Evolutionary conservation across 2,888 invertebrate genomes (phyloP), one percentile per base, ranked within the genome.

Genomic region (Drosophila differens): DNA sequence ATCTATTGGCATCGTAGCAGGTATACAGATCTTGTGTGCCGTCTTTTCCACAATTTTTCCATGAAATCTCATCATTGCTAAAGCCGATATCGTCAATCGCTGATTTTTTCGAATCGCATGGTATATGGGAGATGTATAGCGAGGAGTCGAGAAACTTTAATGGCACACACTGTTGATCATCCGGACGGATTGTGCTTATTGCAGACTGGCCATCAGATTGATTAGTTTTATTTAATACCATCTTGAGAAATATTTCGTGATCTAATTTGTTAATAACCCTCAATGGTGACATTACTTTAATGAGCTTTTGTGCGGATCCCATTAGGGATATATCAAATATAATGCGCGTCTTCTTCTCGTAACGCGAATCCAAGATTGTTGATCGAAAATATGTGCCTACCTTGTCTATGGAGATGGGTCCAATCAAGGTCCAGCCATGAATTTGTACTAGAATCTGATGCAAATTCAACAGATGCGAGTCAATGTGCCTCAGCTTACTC

Each of bases 351-450:
- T 95, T 95, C 33, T 91, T 93, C 33, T 82, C 78, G n/a, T 85
- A 91, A 14, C 88, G 82, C 57, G 90, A 84, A 52, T 93, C 92
- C 44, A 88, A 73, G 6, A 81, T 85, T 0, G 96, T 95, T 76
- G 95, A 95, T n/a, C 97, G 94, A 92, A 99, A 99, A 94, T 97
- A 99, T 52, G 97, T 95, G 3, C 99, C 99, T 30, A 99, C 99
- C 93, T 97, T 96, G 94, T 99, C 99, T 0, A 99, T 97, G 12
- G 98, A 97, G 22, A 99, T 97, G 1, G 99, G 98, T 81, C 96
- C 96, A 60, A 98, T 95, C 81, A 95, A 94, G 78, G 96, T 95
- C 98, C 99, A 99, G 61, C 98, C 98, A 82, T 98, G 97, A 30
- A 99, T 96, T 63, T 97, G 95, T 47, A 99, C 97, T 49, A 96